Evolutionary conservation across 2,888 invertebrate species (phyloP).

Genomic region (Lasioglossum morio): DNA sequence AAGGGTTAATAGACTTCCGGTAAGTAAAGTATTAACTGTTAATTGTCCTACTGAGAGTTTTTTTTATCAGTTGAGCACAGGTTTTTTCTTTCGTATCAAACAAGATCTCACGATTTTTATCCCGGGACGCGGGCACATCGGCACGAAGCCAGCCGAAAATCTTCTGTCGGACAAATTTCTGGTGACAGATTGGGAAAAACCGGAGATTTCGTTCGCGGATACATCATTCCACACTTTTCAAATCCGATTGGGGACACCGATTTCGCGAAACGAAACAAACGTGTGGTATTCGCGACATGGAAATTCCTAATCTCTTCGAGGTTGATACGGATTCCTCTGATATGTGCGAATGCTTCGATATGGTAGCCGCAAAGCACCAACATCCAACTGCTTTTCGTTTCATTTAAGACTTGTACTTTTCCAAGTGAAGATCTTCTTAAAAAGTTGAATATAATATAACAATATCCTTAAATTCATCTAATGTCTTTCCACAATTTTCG

Average conservation of each 20-base stretch:
- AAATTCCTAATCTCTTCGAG: constrained; percentile 35
- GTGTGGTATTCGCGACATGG: neutral
- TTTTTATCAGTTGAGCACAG: neutral
- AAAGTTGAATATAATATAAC: neutral
- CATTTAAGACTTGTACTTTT: neutral
- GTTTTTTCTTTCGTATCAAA: neutral
- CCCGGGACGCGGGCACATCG: constrained; percentile 15
- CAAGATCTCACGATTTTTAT: constrained; percentile 14
- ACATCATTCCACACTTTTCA: constrained; percentile 79
- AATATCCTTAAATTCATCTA: neutral
- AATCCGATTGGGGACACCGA: constrained; percentile 74
- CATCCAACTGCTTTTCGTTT: neutral
- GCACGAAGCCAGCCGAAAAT: constrained; percentile 48
- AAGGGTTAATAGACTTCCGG: neutral
- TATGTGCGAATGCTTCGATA: neutral
- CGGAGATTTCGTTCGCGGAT: constrained; percentile 72
- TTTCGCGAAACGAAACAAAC: constrained; percentile 21
- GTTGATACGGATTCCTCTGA: neutral
- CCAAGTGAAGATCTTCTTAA: neutral
- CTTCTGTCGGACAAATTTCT: constrained; percentile 63
- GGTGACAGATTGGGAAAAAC: constrained; percentile 70
- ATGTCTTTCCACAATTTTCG: too few species aligned
- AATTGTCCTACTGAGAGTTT: neutral
- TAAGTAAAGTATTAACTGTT: neutral
- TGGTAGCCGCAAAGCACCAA: neutral